These are phyloP conservation scores for Orussus abietinus DNA, from an alignment of 1,140 invertebrate genomes.

Conservation along the genomic window DNA sequence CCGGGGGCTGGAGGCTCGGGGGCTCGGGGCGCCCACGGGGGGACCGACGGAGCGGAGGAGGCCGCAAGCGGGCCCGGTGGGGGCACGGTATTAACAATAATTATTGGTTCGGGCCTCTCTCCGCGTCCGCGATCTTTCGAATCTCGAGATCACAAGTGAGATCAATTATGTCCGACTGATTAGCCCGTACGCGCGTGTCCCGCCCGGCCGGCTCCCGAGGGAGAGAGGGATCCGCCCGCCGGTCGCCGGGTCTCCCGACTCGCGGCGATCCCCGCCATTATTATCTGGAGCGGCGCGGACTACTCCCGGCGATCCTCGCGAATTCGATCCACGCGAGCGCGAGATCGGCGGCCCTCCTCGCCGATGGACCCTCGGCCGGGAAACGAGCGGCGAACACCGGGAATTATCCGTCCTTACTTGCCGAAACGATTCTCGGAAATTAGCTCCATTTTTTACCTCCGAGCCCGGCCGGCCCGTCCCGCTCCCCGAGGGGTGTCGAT, in stretches of 20 bases:
- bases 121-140: slow-evolving; percentile 49
- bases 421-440: too few relatives aligned
- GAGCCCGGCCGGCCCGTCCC: too few relatives aligned
- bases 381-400: slow-evolving; percentile 12
- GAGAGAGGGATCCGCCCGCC: neutral
- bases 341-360: too few relatives aligned
- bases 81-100: slow-evolving; percentile 51
- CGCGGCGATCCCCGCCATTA: slow-evolving; percentile 22
- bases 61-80: slow-evolving; percentile 16
- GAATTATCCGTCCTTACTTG: slow-evolving; percentile 1
- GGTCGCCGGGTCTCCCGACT: slow-evolving; percentile 23
- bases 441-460: too few relatives aligned
- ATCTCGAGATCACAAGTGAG: slow-evolving; percentile 54
- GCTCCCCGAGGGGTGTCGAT: too few relatives aligned
- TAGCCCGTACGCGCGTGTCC: slow-evolving; percentile 30
- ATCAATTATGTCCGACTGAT: slow-evolving; percentile 54
- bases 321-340: too few relatives aligned
- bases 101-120: slow-evolving; percentile 53
- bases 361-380: too few relatives aligned
- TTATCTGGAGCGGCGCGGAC: slow-evolving; percentile 32
- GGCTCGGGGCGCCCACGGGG: slow-evolving; percentile 2
- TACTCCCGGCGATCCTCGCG: too few relatives aligned
- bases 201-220: slow-evolving; percentile 4
- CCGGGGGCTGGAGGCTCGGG: slow-evolving; percentile 8
- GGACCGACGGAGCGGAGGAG: slow-evolving; percentile 21